Evolutionary conservation across 2,888 invertebrate species (phyloP), one percentile per base, ranked within the genome.

Genomic region (Pseudanteris insignis): DNA sequence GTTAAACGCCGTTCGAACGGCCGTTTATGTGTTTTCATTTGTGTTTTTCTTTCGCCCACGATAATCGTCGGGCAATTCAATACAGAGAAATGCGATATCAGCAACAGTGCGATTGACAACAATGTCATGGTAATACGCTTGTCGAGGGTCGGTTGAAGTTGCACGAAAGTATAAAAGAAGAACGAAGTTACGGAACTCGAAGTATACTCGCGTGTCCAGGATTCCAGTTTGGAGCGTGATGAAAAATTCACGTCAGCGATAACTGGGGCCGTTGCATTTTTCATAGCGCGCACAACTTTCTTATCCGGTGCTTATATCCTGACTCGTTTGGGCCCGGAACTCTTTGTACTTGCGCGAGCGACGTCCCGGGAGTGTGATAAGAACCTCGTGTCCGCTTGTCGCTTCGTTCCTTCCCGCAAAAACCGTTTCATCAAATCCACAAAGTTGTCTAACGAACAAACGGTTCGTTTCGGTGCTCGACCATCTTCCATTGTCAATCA

Each of bases 171-270:
- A 34, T 43, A 48, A 51, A 53, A 53, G 47, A 60, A 53, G 53
- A 60, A 60, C 8, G 30, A 59, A 50, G 44, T 50, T n/a, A n/a
- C n/a, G n/a, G n/a, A n/a, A 13, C 36, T 46, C 18, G 30, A 38
- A 57, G 57, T 57, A 26, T 33, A 57, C 51, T 57, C 54, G 54
- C 59, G 44, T 55, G 53, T 47, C 61, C 51, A 51, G 25, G 26
- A 50, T 34, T 26, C 44, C 21, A 7, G 57, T 62, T 59, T 57
- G 41, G 40, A 47, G 32, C 26, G 55, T 72, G 73, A 78, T 79
- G 78, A 79, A 79, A 79, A 79, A 78, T 79, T 78, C 77, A 79
- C 74, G 66, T 65, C 67, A 68, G 68, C 75, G 76, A 78, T 78
- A 79, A 79, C 77, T 74, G 70, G 41, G 73, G 68, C 64, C 70